These are phyloP conservation scores for Phalacrocorax aristotelis DNA, from an alignment of 2,113 vertebrate species.

Conservation along the genomic window DNA sequence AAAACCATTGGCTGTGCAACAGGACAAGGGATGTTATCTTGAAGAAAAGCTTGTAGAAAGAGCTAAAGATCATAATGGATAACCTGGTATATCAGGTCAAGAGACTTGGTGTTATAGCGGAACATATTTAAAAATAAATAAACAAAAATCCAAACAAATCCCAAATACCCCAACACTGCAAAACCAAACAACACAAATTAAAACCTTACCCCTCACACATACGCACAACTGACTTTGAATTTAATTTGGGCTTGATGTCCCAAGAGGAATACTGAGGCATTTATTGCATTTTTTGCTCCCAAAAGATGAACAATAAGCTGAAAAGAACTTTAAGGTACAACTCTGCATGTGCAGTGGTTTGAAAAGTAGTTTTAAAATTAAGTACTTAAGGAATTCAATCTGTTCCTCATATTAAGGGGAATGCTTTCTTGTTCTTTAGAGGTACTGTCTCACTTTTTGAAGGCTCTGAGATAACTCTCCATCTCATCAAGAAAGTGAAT, in stretches of 20 bases:
- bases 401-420: neutral
- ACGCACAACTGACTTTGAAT: neutral
- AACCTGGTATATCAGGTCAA: neutral
- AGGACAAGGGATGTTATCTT: neutral
- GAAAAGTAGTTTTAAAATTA: neutral
- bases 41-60: neutral
- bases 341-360: neutral
- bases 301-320: neutral
- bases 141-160: rapidly evolving
- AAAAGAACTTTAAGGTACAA: neutral
- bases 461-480: neutral
- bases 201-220: neutral
- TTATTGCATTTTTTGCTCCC: neutral
- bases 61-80: neutral
- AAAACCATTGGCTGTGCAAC: neutral
- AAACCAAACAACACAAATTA: neutral
- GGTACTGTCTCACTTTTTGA: neutral
- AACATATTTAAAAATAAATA: neutral
- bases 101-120: neutral
- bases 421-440: neutral
- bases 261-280: neutral
- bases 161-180: neutral
- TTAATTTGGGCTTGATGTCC: neutral
- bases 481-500: neutral
- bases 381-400: neutral